Conservation (phyloP, 92 coral and sea anemone genomes). For the Isaurus tuberculatus region DNA sequence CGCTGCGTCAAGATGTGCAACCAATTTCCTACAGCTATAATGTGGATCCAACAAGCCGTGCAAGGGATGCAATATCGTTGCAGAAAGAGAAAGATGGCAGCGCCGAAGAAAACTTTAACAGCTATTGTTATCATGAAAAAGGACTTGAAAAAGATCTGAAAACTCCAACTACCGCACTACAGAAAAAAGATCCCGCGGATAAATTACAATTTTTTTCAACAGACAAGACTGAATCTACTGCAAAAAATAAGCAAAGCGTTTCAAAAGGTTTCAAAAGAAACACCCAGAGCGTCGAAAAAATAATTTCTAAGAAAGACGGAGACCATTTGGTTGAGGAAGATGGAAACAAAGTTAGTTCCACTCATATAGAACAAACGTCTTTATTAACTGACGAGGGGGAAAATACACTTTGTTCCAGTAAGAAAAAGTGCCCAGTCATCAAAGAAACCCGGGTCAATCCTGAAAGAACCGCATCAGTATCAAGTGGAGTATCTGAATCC, state of each 20-base stretch:
- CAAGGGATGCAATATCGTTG: background rate
- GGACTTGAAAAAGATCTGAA: background rate
- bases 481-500: conserved; percentile 6
- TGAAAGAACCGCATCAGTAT: background rate
- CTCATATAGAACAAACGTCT: background rate
- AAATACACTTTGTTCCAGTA: background rate
- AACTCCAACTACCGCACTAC: background rate
- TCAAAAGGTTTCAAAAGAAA: background rate
- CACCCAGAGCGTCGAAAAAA: background rate
- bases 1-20: background rate
- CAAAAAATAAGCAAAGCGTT: background rate
- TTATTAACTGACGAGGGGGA: background rate
- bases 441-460: conserved; percentile 1
- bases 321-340: background rate
- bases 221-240: background rate
- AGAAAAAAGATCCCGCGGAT: background rate
- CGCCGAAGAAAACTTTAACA: background rate
- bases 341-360: background rate
- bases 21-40: background rate
- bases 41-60: conserved; percentile 6
- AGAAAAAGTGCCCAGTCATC: conserved; percentile 8
- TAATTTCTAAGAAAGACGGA: background rate
- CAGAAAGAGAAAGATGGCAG: background rate
- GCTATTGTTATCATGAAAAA: background rate
- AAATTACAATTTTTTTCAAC: background rate